phyloP scores from a whole-genome alignment of 2,113 vertebrate species.

The Sitta europaea region DNA sequence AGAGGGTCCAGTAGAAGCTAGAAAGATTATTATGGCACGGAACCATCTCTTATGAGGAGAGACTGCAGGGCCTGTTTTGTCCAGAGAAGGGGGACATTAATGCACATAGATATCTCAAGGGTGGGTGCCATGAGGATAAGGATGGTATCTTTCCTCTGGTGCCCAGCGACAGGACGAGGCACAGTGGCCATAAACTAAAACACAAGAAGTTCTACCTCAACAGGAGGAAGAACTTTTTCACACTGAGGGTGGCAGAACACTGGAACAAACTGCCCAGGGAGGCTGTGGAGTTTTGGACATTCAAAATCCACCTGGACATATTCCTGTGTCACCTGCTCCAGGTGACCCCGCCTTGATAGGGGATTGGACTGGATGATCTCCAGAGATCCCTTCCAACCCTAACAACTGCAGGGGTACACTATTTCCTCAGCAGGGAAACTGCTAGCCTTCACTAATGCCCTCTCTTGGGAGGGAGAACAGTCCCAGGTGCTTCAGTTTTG shows the following conservation, averaged over 20 bases:
- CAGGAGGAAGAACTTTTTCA: not conserved
- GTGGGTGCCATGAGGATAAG: too few species aligned
- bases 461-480: not conserved
- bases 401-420: not conserved
- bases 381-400: not conserved
- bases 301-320: not conserved
- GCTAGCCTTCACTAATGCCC: not conserved
- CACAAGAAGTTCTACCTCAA: not conserved
- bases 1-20: not conserved
- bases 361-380: not conserved
- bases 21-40: not conserved
- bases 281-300: not conserved
- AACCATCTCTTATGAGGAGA: not conserved
- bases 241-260: not conserved
- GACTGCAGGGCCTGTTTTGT: not conserved
- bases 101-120: not conserved
- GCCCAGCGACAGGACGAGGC: accelerated
- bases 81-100: not conserved
- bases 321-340: not conserved
- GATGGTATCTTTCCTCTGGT: too few species aligned
- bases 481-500: not conserved
- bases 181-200: not conserved
- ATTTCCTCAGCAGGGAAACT: not conserved
- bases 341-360: not conserved
- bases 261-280: not conserved